Evolutionary conservation across 2,888 invertebrate species (phyloP).

Genomic region (Creontiades dilutus): DNA sequence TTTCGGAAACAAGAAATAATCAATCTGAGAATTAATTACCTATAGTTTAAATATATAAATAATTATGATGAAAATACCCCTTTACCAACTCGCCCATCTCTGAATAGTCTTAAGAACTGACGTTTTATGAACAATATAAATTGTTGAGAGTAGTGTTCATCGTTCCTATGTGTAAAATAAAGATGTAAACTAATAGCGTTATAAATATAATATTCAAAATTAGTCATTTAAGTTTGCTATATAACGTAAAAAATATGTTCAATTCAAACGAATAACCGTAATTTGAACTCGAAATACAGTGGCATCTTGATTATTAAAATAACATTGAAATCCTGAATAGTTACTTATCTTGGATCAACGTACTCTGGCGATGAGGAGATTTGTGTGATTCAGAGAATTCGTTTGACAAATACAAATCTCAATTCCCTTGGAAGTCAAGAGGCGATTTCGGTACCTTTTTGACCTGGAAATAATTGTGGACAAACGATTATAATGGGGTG

Average conservation of each 20-base stretch:
- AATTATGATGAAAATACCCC: background rate
- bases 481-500: too few relatives aligned
- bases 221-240: slow-evolving; percentile 36
- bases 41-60: background rate
- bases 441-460: too few relatives aligned
- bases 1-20: background rate
- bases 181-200: slow-evolving; percentile 43
- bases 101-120: slow-evolving; percentile 34
- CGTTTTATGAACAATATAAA: slow-evolving; percentile 32
- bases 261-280: slow-evolving; percentile 6
- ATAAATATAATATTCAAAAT: slow-evolving; percentile 40
- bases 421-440: too few relatives aligned
- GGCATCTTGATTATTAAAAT: background rate
- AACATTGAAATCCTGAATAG: too few relatives aligned
- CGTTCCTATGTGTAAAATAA: slow-evolving; percentile 45
- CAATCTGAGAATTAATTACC: background rate
- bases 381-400: too few relatives aligned
- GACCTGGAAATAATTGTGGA: too few relatives aligned
- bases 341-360: too few relatives aligned
- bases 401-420: too few relatives aligned
- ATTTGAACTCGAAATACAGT: background rate
- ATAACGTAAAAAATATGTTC: background rate
- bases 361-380: too few relatives aligned
- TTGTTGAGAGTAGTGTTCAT: slow-evolving; percentile 22
- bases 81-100: slow-evolving; percentile 3